Evolutionary conservation across 2,888 invertebrate species (phyloP), one percentile per base, ranked within the genome.

Genomic region (Blastobasis adustella): DNA sequence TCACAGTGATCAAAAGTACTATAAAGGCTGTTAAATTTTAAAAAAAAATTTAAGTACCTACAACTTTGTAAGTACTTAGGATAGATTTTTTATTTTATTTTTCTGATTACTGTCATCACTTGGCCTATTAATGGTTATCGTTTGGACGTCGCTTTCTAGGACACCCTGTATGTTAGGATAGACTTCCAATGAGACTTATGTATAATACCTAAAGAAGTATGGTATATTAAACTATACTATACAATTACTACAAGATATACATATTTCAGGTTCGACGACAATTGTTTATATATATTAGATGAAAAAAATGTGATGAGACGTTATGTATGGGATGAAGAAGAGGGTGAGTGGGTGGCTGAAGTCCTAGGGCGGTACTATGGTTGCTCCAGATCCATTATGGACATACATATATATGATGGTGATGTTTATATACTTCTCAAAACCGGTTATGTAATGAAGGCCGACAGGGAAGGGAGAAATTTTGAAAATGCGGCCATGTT

Each of bases 401-500:
- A 57, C 9, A 56, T 74, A 10, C 58, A 62, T 43, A 52, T 71
- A 0, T 58, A 55, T 10, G 51, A 62, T 6, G 52, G 58, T 0
- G 58, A 63, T 6, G 55, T 76, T 4, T 71, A 61, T 37, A 38
- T 74, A n/a, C 37, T 74, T 37, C 57, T 66, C 1, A 63, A 61
- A 42, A 63, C 58, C 38, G 77, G 79, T 1, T 51, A 57, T 8
- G 48, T 75, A 40, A 45, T 54, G 40, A 42, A 40, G 10, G 41
- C 60, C 10, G 51, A 49, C 8, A 52, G 59, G 10, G 49, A 56
- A 5, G 41, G 49, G 10, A 37, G 49, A 43, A 5, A 37, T 47
- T 36, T 47, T 38, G 40, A 50, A 23, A 9, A 5, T 43, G 10
- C 46, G 9, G 37, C 7, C 6, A 37, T 9, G 3, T 45, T 49